These are phyloP conservation scores for Sebastes schlegelii DNA, from an alignment of 2,113 vertebrate species.

Conservation along the genomic window DNA sequence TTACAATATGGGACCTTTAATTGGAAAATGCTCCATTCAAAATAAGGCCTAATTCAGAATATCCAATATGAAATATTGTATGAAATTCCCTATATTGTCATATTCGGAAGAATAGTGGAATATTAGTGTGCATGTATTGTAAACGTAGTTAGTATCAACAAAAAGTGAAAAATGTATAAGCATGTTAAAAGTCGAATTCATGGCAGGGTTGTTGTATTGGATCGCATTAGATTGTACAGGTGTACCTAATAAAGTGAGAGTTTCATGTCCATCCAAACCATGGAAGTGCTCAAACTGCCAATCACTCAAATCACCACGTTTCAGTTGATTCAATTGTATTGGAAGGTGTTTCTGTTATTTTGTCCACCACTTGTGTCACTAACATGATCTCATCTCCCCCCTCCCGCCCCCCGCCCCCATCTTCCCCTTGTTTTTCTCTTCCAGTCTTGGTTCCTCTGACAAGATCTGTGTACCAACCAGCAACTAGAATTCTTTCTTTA, in stretches of 20 bases:
- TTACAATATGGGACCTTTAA: too few species aligned
- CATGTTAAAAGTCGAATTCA: not conserved
- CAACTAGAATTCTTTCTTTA: constrained; percentile 84
- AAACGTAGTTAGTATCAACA: too few species aligned
- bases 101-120: too few species aligned
- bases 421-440: constrained; percentile 58
- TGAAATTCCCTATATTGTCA: too few species aligned
- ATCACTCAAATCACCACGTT: not conserved
- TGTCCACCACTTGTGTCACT: not conserved
- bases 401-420: not conserved
- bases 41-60: too few species aligned
- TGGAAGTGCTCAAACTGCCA: not conserved
- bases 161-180: too few species aligned
- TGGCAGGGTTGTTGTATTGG: too few species aligned
- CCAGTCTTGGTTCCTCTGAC: constrained; percentile 97
- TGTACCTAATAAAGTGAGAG: not conserved
- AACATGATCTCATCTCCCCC: not conserved
- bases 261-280: too few species aligned
- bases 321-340: not conserved
- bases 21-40: too few species aligned
- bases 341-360: not conserved
- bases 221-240: not conserved
- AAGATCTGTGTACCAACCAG: constrained; percentile 87
- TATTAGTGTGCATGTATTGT: too few species aligned
- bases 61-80: too few species aligned